Evolutionary conservation across 2,888 invertebrate genomes (phyloP).

Genomic region (Tolmerus cingulatus): DNA sequence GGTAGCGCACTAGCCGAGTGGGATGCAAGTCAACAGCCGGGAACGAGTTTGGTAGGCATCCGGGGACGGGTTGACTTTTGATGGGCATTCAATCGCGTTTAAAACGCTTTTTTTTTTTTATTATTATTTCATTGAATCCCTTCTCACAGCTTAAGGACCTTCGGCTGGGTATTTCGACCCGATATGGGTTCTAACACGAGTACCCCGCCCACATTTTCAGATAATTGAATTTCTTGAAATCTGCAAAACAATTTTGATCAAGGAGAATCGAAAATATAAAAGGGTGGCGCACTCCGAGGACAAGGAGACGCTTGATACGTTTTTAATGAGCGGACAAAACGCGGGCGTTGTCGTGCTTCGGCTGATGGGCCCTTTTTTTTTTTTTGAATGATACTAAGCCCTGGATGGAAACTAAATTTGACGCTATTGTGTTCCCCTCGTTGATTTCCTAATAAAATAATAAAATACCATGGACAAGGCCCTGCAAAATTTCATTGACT

Average conservation of each 20-base stretch:
- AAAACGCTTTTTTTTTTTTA: not conserved
- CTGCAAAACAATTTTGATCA: not conserved
- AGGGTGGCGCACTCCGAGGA: not conserved
- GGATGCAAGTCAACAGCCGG: not conserved
- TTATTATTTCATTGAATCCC: too few species aligned
- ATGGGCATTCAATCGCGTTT: not conserved
- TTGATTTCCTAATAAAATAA: not conserved
- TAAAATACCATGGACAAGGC: not conserved
- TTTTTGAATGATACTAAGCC: not conserved
- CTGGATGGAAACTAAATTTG: not conserved
- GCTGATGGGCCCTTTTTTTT: not conserved
- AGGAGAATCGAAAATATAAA: not conserved
- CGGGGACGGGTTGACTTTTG: not conserved
- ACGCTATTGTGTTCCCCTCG: not conserved
- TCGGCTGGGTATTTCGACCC: not conserved
- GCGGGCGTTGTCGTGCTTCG: not conserved
- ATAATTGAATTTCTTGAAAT: not conserved
- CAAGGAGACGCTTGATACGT: not conserved
- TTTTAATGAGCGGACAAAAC: not conserved
- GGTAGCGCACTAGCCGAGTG: not conserved
- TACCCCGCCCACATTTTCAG: not conserved
- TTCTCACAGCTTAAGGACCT: not conserved
- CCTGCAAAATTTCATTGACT: not conserved
- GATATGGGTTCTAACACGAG: not conserved
- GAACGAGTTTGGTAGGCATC: not conserved